Percentiles rank a stretch among this genome's conserved stretches.
phyloP scores from a whole-genome alignment of 2,113 vertebrate species.

The Grallaria varia region DNA sequence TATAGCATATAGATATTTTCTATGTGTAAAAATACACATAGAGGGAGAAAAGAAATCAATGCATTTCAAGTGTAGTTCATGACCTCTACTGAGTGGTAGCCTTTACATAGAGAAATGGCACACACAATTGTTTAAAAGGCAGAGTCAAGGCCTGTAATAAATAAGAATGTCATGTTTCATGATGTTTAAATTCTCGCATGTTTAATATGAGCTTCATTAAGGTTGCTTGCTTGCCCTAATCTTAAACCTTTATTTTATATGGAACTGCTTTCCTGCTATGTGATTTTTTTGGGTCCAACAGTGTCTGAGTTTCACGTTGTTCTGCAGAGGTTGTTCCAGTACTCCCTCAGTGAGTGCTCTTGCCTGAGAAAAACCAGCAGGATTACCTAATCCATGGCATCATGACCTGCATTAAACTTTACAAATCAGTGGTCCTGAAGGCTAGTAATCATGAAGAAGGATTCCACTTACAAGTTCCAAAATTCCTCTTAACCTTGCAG shows the following conservation, averaged over 20 bases:
- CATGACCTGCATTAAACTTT: background rate
- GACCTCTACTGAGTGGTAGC: background rate
- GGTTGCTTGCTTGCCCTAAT: background rate
- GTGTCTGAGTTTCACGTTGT: background rate
- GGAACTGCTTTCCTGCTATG: background rate
- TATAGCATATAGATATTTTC: background rate
- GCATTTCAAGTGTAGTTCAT: background rate
- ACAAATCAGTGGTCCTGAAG: background rate
- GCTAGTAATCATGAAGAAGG: background rate
- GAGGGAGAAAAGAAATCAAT: background rate
- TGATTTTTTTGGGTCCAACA: background rate
- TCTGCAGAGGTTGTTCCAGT: background rate
- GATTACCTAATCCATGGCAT: background rate
- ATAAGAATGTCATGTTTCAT: background rate
- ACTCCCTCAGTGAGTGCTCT: background rate
- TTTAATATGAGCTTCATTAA: background rate
- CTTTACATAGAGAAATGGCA: background rate
- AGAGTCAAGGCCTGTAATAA: background rate
- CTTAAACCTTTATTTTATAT: background rate
- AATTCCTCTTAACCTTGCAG: background rate
- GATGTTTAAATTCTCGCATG: background rate
- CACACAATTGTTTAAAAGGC: background rate
- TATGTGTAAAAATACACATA: background rate
- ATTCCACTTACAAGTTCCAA: background rate
- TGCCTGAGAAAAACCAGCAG: background rate